Percentiles rank a stretch among this genome's conserved stretches.
Evolutionary conservation across 2,797 vertebrate species (phyloP).

Genomic region (Tolypeutes matacus): DNA sequence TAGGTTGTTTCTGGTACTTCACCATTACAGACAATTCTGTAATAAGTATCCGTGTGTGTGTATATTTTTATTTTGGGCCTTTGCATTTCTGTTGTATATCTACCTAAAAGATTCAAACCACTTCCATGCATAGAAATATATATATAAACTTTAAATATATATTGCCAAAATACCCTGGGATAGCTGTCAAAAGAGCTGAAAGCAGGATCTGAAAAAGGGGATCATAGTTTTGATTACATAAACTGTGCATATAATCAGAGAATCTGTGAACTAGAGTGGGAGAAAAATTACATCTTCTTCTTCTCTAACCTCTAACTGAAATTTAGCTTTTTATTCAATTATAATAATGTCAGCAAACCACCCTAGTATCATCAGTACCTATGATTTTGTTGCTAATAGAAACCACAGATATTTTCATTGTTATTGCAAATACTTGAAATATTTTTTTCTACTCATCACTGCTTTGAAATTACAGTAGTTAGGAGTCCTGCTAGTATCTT

Average conservation of each 20-base stretch:
- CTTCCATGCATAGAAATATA: neutral
- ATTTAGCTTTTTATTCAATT: conserved; percentile 28
- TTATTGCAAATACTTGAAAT: conserved; percentile 28
- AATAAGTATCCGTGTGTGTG: neutral
- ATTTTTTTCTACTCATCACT: neutral
- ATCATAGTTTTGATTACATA: neutral
- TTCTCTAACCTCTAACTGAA: conserved; percentile 49
- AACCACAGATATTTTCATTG: conserved; percentile 7
- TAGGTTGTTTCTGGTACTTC: neutral
- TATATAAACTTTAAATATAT: no score
- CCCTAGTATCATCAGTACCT: neutral
- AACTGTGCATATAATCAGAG: neutral
- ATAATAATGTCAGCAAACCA: neutral
- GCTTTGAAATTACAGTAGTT: conserved; percentile 29
- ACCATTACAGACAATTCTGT: neutral
- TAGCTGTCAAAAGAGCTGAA: neutral
- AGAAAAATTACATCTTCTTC: conserved; percentile 8
- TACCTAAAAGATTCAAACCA: neutral
- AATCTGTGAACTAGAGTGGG: neutral
- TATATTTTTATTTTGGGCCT: neutral
- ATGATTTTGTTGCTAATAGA: neutral
- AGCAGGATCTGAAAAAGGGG: neutral
- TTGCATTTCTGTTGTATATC: neutral
- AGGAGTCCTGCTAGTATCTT: neutral
- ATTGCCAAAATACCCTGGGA: neutral